A percentile compares a stretch with the other conserved stretches of the same genome.
These are phyloP conservation scores for Ochropleura leucogaster DNA, from an alignment of 2,888 invertebrate genomes.

Conservation along the genomic window DNA sequence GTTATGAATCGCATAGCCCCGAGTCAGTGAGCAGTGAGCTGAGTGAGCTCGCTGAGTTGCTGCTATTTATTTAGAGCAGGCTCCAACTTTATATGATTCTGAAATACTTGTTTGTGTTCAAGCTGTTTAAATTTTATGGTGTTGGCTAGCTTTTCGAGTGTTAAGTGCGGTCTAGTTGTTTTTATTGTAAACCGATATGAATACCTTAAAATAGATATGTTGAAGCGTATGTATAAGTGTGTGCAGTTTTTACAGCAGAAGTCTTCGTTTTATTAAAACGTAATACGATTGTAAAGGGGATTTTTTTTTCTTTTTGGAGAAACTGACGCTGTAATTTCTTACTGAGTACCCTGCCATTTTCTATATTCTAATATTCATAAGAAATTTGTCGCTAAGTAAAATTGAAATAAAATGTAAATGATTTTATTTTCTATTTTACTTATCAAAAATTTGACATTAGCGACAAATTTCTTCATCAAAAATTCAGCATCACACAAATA, in stretches of 20 bases:
- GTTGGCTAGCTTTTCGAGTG: neutral
- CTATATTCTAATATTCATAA: neutral
- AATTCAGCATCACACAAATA: neutral
- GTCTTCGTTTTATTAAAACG: neutral
- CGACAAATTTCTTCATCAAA: neutral
- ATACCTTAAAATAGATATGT: neutral
- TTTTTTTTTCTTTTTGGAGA: neutral
- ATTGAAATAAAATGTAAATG: too few relatives aligned
- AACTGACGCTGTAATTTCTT: neutral
- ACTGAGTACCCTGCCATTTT: neutral
- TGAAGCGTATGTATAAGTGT: neutral
- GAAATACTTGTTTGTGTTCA: constrained; percentile 21
- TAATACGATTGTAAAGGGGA: neutral
- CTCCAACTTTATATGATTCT: constrained; percentile 32
- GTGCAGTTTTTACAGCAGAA: neutral
- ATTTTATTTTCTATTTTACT: neutral
- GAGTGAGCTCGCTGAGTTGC: neutral
- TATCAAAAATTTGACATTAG: neutral
- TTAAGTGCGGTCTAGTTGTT: neutral
- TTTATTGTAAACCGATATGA: neutral
- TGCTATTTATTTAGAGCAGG: constrained; percentile 27
- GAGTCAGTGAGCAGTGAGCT: constrained; percentile 16
- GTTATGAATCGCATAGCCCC: too few relatives aligned
- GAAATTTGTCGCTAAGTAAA: neutral
- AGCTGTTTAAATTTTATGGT: neutral